Percentiles rank a stretch among this genome's conserved stretches.
Conservation (phyloP, 2,888 invertebrate genomes). For the Ypsolopha sequella region DNA sequence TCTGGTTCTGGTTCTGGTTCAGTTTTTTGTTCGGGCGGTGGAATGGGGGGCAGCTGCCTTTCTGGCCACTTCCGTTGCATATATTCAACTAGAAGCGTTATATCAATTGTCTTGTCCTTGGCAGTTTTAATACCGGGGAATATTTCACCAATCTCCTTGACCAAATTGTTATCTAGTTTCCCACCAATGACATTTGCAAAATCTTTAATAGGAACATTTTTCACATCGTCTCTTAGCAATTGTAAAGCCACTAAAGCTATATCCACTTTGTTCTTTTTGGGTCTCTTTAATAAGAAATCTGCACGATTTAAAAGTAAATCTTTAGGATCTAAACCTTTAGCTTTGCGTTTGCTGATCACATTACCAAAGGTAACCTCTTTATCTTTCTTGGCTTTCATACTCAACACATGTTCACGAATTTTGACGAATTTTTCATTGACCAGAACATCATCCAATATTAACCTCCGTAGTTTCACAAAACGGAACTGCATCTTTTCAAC, state of each 20-base stretch:
- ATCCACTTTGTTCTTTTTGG: conserved; percentile 27
- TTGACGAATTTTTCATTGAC: conserved; percentile 26
- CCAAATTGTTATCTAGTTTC: conserved; percentile 25
- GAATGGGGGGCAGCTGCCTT: conserved; percentile 25
- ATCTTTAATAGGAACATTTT: conserved; percentile 21
- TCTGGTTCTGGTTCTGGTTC: too few relatives aligned
- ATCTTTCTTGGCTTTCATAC: conserved; percentile 20
- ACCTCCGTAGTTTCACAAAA: conserved; percentile 24
- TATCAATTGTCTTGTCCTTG: conserved; percentile 29
- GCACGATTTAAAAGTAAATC: conserved; percentile 35
- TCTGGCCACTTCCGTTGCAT: conserved; percentile 45
- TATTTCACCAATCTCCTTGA: conserved; percentile 24
- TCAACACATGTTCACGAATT: conserved; percentile 18
- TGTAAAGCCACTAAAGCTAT: conserved; percentile 29
- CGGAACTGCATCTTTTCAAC: conserved; percentile 22
- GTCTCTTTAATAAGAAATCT: conserved; percentile 27
- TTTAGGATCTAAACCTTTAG: conserved; percentile 24
- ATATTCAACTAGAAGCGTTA: conserved; percentile 29
- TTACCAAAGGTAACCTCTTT: conserved; percentile 30
- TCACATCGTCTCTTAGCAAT: conserved; percentile 25
- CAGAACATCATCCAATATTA: conserved; percentile 34
- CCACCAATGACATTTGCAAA: conserved; percentile 22
- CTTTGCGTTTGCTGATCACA: conserved; percentile 15
- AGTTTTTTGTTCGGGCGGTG: too few relatives aligned
- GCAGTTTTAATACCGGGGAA: conserved; percentile 26